Evolutionary conservation across 1,140 invertebrate genomes (phyloP).

Genomic region (Scaptomyza pallida): DNA sequence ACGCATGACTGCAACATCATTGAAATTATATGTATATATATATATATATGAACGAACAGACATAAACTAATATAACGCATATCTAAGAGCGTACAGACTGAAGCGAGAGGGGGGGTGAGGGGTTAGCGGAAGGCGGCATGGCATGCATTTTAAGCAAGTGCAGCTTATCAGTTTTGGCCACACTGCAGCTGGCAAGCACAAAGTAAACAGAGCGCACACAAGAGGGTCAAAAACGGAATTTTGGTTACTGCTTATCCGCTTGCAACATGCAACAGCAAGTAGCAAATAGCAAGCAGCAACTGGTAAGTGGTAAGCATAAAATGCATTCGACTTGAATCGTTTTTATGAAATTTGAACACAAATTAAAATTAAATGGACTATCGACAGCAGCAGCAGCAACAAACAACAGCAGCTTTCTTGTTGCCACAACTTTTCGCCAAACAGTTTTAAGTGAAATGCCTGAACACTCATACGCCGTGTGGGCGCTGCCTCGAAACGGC

Average conservation of each 20-base stretch:
- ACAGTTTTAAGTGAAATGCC: slow-evolving; percentile 54
- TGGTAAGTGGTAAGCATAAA: neutral
- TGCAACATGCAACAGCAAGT: slow-evolving; percentile 25
- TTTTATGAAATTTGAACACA: slow-evolving; percentile 39
- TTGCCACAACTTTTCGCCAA: slow-evolving; percentile 21
- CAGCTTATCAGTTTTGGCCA: slow-evolving; percentile 64
- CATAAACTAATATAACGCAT: slow-evolving; percentile 48
- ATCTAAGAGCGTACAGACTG: slow-evolving; percentile 23
- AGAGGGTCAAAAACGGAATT: neutral
- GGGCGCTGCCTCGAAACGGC: slow-evolving; percentile 15
- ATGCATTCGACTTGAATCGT: slow-evolving; percentile 11
- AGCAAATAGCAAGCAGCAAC: neutral
- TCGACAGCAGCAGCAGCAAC: slow-evolving; percentile 18
- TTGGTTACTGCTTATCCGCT: slow-evolving; percentile 41
- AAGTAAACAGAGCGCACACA: slow-evolving; percentile 38
- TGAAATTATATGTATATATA: slow-evolving; percentile 41
- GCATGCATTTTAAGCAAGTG: slow-evolving; percentile 18
- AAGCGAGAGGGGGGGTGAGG: neutral
- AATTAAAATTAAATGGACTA: slow-evolving; percentile 60
- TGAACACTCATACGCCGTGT: slow-evolving; percentile 41
- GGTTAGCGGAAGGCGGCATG: neutral
- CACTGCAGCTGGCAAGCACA: slow-evolving; percentile 39
- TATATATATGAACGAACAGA: no score
- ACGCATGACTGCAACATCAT: slow-evolving; percentile 62
- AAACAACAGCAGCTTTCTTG: slow-evolving; percentile 1